Conservation (phyloP, 2,888 invertebrate species). For the Drosophila recens region DNA sequence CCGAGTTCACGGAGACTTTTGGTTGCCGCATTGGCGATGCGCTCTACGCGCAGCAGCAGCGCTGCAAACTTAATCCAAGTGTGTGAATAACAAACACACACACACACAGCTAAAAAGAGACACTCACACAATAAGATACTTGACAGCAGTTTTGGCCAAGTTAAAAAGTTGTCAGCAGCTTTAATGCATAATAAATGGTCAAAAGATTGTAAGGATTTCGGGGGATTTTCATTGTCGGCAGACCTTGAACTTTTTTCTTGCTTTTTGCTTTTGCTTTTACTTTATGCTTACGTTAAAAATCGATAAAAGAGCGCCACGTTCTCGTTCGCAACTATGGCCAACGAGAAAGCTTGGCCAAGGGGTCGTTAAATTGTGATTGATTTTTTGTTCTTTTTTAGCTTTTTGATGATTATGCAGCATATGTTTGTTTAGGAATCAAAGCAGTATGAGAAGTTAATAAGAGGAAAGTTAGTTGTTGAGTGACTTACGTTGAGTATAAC, state of each 20-base stretch:
- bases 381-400: constrained; percentile 11
- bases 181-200: constrained; percentile 49
- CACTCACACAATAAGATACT: constrained; percentile 3
- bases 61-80: constrained; percentile 39
- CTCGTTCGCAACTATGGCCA: neutral
- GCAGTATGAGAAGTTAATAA: constrained; percentile 12
- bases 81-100: neutral
- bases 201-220: constrained; percentile 33
- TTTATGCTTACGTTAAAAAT: constrained; percentile 54
- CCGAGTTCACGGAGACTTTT: constrained; percentile 79
- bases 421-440: constrained; percentile 44
- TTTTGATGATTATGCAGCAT: constrained; percentile 39
- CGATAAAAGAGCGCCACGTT: constrained; percentile 50
- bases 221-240: constrained; percentile 27
- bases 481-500: constrained; percentile 65
- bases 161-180: constrained; percentile 23
- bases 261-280: constrained; percentile 4
- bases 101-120: neutral
- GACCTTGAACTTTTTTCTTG: constrained; percentile 78
- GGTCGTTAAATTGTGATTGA: constrained; percentile 23
- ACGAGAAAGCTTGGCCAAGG: neutral
- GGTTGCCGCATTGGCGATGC: constrained; percentile 70
- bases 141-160: constrained; percentile 6
- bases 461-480: constrained; percentile 22
- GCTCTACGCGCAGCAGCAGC: constrained; percentile 62